phyloP scores from a whole-genome alignment of 2,113 vertebrate species.

The Lagenorhynchus albirostris region DNA sequence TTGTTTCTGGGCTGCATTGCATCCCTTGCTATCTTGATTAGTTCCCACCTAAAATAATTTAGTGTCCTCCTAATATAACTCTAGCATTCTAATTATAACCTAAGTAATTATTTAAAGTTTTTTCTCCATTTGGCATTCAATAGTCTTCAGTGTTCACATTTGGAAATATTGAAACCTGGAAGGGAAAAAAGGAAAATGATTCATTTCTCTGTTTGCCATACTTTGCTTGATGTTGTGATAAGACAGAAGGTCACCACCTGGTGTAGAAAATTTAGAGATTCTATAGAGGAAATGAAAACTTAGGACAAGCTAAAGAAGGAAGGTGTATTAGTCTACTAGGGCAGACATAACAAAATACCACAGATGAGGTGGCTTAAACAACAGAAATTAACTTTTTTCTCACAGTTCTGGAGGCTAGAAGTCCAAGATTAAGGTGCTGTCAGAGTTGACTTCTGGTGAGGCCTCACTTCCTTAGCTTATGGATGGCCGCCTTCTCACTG shows the following conservation, averaged over 20 bases:
- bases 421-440: neutral
- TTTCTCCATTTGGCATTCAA: neutral
- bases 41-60: neutral
- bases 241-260: neutral
- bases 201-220: neutral
- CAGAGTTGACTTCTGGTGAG: neutral
- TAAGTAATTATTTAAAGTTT: neutral
- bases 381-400: neutral
- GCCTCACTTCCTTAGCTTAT: neutral
- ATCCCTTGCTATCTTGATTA: neutral
- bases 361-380: neutral
- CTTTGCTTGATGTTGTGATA: neutral
- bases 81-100: neutral
- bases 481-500: rapidly evolving
- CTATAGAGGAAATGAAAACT: neutral
- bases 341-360: neutral
- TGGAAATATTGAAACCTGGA: neutral
- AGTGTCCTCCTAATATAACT: neutral
- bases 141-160: neutral
- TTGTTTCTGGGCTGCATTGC: neutral
- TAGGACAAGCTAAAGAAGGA: neutral
- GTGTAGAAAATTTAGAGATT: neutral
- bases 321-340: no score
- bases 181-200: neutral
- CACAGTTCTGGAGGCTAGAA: neutral